Evolutionary conservation across 1,140 invertebrate species (phyloP), one percentile per base, ranked within the genome.

Genomic region (Phortica variegata): DNA sequence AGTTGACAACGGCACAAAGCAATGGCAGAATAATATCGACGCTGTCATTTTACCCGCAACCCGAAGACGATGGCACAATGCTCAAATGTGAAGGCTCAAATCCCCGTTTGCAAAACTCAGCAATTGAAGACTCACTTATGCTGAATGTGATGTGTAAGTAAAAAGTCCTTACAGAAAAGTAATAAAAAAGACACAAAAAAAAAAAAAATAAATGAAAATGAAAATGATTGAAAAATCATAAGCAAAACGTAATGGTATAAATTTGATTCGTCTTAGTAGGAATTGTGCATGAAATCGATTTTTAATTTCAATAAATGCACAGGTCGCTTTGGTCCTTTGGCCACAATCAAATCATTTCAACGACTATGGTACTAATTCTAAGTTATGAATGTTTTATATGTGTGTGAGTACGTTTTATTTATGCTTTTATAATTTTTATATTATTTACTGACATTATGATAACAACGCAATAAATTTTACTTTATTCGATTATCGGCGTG

Each of bases 141-240:
- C 78, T 94, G 44, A 90, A 92, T 76, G 87, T 94, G 60, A 87
- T 91, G 47, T 93, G 90, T 92, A 81, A 91, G 90, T 90, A 39
- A 26, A 50, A 36, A 34, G 21, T 13, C 6, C 33, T 19, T 39
- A 32, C 33, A 31, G 29, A 38, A 4, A 38, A n/a, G n/a, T n/a
- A n/a, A n/a, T n/a, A n/a, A 26, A 26, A 5, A 26, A 5, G 10
- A 26, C 23, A 10, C 23, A 26, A 26, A 26, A 26, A 26, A 26
- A 26, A 26, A 26, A 26, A 26, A 26, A 26, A 10, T 6, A 26
- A 26, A 26, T 26, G 10, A 26, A 26, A 6, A 26, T 26, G 10
- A 5, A 10, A 26, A 26, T 26, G 23, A 26, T n/a, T n/a, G n/a
- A n/a, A 26, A 26, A 10, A 5, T 26, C 5, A 26, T 6, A 10